Base-by-base conservation (phyloP, 2,113 vertebrate species). In the Sterrhoptilus dennistouni region DNA sequence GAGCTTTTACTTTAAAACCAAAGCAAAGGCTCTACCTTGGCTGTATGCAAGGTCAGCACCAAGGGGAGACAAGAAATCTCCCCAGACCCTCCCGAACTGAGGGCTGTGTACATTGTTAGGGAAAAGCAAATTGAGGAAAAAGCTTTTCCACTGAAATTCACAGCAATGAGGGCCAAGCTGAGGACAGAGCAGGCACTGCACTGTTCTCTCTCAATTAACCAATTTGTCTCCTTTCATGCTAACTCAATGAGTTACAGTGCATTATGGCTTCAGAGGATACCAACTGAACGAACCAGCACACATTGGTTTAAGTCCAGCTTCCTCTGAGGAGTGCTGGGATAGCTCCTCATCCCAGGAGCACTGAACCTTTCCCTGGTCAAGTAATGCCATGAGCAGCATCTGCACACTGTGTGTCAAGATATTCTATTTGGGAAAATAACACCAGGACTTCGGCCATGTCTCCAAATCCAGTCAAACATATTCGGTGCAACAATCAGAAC, bases 181-280 rank as follows among this genome's bases (percentile, higher is more conserved):
- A 13, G 44, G 89, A 21, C 44, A 68, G 54, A 87, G 35, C 53
- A 69, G 69, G 65, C 89, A 24, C 21, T 15, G 22, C 54, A 38
- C 42, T 45, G 49, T 38, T 82, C 15, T 54, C 78, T 57, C 78
- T 42, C 87, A 72, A 36, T 97, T 76, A 79, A 80, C 68, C 85
- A 81, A 24, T 93, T 89, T 85, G 72, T 61, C 75, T 68, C 70
- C 83, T 84, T 88, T 94, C 70, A 53, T 25, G 61, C 54, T 38
- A 10, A 31, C 72, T 94, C 91, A 96, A 28, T 61, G 66, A 94
- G 49, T 64, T 92, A 57, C 81, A 42, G 64, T 11, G 36, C 49
- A 33, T 80, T 75, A 40, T 31, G 47, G 42, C 77, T 96, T 82
- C 72, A 90, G 53, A 74, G 60, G 64, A 87, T 31, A 49, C 66